These are phyloP conservation scores for Rhea pennata DNA, from an alignment of 2,113 vertebrate genomes.

Conservation along the genomic window DNA sequence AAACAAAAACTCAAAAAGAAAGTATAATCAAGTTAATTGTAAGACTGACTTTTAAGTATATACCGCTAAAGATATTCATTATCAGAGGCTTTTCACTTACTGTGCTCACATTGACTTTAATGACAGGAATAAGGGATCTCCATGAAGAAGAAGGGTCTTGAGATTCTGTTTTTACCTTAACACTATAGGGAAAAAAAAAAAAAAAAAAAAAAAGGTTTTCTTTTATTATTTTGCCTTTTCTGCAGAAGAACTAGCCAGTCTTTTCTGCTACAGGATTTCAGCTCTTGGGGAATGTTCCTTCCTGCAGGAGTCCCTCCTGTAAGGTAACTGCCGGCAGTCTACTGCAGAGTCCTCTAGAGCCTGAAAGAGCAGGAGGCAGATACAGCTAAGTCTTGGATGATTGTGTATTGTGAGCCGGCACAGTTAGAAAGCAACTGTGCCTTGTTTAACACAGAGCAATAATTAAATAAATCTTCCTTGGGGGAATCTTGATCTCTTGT, in stretches of 20 bases:
- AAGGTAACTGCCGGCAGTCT: background rate
- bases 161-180: constrained; percentile 90
- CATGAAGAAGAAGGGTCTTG: constrained; percentile 92
- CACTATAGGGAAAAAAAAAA: constrained; percentile 66
- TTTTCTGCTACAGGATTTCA: background rate
- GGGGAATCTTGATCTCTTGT: background rate
- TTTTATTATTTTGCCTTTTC: background rate
- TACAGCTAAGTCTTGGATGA: rapidly evolving
- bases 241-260: background rate
- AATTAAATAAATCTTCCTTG: background rate
- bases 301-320: background rate
- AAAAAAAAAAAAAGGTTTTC: too few species aligned
- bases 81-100: constrained; percentile 79
- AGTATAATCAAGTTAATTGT: background rate
- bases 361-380: background rate
- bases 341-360: background rate
- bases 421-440: background rate
- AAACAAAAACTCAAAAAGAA: background rate
- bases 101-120: constrained; percentile 98
- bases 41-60: background rate
- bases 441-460: background rate
- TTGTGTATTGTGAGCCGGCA: background rate
- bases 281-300: background rate
- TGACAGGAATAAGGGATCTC: constrained; percentile 97
- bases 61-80: background rate